These are phyloP conservation scores for Sarcophaga carnaria DNA, from an alignment of 2,888 invertebrate genomes.

Conservation along the genomic window DNA sequence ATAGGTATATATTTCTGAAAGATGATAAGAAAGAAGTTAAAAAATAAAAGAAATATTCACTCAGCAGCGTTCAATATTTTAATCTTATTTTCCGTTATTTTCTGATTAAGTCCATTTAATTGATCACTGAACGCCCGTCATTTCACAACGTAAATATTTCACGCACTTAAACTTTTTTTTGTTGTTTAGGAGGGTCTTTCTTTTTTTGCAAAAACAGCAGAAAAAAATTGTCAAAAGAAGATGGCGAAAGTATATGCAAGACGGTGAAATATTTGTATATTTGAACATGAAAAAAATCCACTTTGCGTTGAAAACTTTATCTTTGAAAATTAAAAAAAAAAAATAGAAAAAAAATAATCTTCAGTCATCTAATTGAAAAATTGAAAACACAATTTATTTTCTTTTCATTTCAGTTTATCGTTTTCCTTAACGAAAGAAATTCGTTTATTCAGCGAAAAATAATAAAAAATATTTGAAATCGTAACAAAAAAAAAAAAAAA, in stretches of 20 bases:
- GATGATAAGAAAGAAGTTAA: constrained; percentile 39
- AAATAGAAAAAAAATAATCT: constrained; percentile 40
- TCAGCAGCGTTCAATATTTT: too few relatives aligned
- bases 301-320: constrained; percentile 22
- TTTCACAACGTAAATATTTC: constrained; percentile 20
- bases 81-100: constrained; percentile 4
- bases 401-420: constrained; percentile 41
- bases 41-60: background rate
- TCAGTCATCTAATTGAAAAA: constrained; percentile 50
- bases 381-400: constrained; percentile 13
- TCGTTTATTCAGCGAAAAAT: constrained; percentile 1
- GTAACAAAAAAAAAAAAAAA: background rate
- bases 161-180: background rate
- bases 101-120: constrained; percentile 4
- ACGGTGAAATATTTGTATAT: background rate
- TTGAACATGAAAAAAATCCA: constrained; percentile 37
- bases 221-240: background rate
- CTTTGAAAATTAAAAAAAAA: constrained; percentile 17
- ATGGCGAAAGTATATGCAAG: background rate
- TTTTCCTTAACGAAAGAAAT: constrained; percentile 5
- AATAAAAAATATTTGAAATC: background rate
- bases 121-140: background rate
- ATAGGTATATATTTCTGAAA: background rate
- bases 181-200: background rate
- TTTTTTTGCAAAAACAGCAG: background rate